Percentiles rank a stretch among this genome's conserved stretches.
Evolutionary conservation across 2,888 invertebrate genomes (phyloP).

Genomic region (Bursaphelenchus okinawaensis): DNA sequence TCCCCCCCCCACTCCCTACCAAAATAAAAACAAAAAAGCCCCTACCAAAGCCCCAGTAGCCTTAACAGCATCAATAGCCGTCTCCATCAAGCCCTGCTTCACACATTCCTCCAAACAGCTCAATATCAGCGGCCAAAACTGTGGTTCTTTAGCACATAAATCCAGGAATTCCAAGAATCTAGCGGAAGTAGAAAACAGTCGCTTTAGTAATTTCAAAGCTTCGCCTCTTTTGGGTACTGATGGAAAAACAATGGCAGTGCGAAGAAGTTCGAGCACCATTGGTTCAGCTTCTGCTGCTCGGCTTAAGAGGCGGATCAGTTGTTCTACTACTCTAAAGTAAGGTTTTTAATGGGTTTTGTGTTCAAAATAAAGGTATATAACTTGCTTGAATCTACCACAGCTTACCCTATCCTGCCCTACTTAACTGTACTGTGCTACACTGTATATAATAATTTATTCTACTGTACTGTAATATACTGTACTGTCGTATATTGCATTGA

Average conservation of each 20-base stretch:
- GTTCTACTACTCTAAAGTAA: conserved; percentile 43
- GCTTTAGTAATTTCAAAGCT: conserved; percentile 27
- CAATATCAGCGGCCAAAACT: conserved; percentile 18
- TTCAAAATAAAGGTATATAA: not conserved
- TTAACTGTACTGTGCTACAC: no score
- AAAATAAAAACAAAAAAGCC: no score
- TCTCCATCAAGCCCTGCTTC: conserved; percentile 20
- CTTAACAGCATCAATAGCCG: conserved; percentile 40
- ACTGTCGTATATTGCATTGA: no score
- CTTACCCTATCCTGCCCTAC: no score
- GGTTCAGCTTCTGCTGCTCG: conserved; percentile 21
- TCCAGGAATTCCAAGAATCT: conserved; percentile 15
- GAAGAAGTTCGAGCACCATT: conserved; percentile 22
- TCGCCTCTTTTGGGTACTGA: conserved; percentile 16
- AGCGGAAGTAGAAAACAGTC: conserved; percentile 16
- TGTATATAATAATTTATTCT: no score
- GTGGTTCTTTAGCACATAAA: conserved; percentile 13
- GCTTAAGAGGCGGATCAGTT: conserved; percentile 45
- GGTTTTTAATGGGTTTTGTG: no score
- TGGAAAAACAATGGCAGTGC: conserved; percentile 21
- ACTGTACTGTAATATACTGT: no score
- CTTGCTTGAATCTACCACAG: no score
- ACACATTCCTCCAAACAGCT: conserved; percentile 26
- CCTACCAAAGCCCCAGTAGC: conserved; percentile 33
- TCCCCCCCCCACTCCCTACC: no score